Base-by-base conservation (phyloP, 2,888 invertebrate genomes). In the Noctuana brunneofusca region DNA sequence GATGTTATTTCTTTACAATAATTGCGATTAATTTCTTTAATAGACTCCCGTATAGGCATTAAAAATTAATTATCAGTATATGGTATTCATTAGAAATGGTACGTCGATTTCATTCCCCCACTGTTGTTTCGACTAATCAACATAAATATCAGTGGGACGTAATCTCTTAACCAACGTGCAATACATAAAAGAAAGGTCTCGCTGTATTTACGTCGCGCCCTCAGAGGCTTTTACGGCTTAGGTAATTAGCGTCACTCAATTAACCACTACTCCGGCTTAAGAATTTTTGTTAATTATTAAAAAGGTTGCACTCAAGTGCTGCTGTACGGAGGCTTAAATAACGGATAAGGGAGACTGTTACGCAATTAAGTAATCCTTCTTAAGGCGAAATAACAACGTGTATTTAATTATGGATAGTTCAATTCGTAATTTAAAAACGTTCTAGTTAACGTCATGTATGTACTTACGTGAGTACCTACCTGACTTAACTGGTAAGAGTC, bases 241-340 rank as follows among this genome's bases (percentile, higher is more conserved):
- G 80, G 84, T 80, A 89, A 89, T 91, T 90, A 89, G 86, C 84
- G 84, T 90, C 89, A 89, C 87, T 89, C 91, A 91, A 87, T 90
- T 89, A 91, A 85, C 78, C 88, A 84, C 86, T 85, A 86, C 78
- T 80, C 74, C 68, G 74, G 79, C 73, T 75, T 74, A 79, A 83
- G 86, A 87, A 86, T 84, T 89, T 87, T 86, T 81, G 86, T 89
- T 88, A 89, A 90, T 89, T 83, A 89, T 89, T 89, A 87, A 91
- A 88, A 86, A 87, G 87, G 87, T 83, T 86, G 88, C 89, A 88
- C 89, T 89, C 83, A 84, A 83, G 77, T 79, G 72, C 69, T 71
- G 72, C 66, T 68, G 74, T 68, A 66, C 72, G 69, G 68, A 66
- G 65, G 67, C 71, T 70, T 71, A 72, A 74, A 76, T 74, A 75